Base-by-base conservation (phyloP, 2,888 invertebrate genomes). In the Nephrocerus scutellatus region DNA sequence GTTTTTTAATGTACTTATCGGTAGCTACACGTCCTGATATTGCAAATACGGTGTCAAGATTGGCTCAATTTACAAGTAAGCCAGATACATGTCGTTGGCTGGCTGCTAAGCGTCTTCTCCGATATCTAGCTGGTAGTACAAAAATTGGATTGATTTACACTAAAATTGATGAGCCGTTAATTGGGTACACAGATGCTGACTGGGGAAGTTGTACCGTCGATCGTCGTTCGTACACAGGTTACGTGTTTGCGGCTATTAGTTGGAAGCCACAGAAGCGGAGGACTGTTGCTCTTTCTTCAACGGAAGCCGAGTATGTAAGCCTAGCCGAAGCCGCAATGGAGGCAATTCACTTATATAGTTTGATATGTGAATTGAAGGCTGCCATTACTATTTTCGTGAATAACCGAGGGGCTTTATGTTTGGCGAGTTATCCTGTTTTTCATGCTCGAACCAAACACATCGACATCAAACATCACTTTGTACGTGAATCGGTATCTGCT, bases 111-210 rank as follows among this genome's bases (percentile, higher is more conserved):
- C 23, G 32, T 2, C 20, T 33, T 19, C 21, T 43, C 2, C 32
- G 40, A 13, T 37, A 44, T 22, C 34, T 33, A 9, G 37, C 30
- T 16, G 44, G 44, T 20, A 41, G 25, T 34, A 19, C 23, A 13
- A 19, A 30, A 7, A 19, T 23, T 25, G 24, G 37, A 29, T 9
- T 41, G 10, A 12, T 25, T 12, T 44, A 26, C 13, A 30, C 16
- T 6, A 29, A 26, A 29, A 39, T 32, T 4, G 16, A 37, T 33
- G 22, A 33, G 12, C 23, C 32, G 8, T 21, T 47, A 20, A 18
- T 34, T 14, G 47, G 43, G 7, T 49, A 36, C 28, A 34, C 39
- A 13, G 45, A 47, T 26, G 44, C 49, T 25, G 43, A 47, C 26
- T 44, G 44, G 43, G 43, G 36, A 13, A 36, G 36, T 7, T 39